phyloP scores from a whole-genome alignment of 2,888 invertebrate species.

The Drosophila longiperda region DNA sequence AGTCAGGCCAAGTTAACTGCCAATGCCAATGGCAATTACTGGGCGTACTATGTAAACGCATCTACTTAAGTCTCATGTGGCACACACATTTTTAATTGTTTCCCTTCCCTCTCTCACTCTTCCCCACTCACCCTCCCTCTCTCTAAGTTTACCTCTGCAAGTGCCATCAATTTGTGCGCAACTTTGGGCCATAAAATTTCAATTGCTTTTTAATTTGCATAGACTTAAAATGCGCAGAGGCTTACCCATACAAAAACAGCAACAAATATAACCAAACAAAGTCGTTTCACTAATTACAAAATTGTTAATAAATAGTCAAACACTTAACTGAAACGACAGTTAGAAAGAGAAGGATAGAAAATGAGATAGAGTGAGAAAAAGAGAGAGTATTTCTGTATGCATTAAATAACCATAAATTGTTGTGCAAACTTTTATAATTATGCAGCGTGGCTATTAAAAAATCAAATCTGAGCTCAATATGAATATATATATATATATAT shows the following conservation, averaged over 20 bases:
- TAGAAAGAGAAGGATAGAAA: conserved; percentile 1
- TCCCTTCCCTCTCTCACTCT: background rate
- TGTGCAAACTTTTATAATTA: conserved; percentile 45
- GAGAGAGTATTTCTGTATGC: conserved; percentile 29
- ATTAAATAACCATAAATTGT: conserved; percentile 51
- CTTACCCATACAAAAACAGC: conserved; percentile 36
- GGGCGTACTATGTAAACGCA: conserved; percentile 27
- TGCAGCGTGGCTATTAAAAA: conserved; percentile 13
- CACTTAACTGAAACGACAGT: conserved; percentile 64
- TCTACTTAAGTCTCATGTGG: conserved; percentile 67
- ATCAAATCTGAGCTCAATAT: conserved; percentile 9
- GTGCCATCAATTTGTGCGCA: conserved; percentile 67
- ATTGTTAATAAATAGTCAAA: conserved; percentile 71
- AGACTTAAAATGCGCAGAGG: conserved; percentile 53
- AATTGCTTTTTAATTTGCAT: conserved; percentile 80
- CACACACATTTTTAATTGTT: conserved; percentile 70
- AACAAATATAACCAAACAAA: conserved; percentile 39
- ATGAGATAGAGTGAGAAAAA: background rate
- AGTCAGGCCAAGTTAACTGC: conserved; percentile 44
- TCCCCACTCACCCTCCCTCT: background rate
- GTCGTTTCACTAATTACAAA: conserved; percentile 66
- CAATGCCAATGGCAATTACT: conserved; percentile 50
- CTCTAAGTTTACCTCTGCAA: background rate
- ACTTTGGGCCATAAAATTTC: conserved; percentile 73
- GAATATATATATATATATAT: background rate